A percentile compares a stretch with the other conserved stretches of the same genome.
Conservation (phyloP, 2,113 vertebrate species). For the Dipodomys ordii region DNA sequence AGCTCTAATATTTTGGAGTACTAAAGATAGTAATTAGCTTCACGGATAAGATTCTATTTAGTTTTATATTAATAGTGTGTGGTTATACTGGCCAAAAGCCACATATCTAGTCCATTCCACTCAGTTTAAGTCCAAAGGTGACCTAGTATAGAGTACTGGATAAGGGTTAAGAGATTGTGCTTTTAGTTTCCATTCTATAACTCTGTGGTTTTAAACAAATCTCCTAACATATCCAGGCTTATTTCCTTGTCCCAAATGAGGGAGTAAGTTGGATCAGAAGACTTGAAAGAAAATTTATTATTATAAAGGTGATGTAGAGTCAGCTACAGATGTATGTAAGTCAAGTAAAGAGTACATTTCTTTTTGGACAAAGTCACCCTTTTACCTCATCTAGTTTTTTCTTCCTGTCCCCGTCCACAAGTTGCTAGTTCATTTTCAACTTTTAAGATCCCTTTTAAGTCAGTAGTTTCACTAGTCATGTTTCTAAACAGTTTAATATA, state of each 20-base stretch:
- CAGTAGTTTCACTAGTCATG: neutral
- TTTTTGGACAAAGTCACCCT: too few relatives aligned
- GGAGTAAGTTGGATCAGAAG: slow-evolving; percentile 46
- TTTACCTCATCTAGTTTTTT: too few relatives aligned
- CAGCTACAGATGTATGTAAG: too few relatives aligned
- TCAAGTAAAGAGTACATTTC: too few relatives aligned
- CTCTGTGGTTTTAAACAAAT: slow-evolving; percentile 45
- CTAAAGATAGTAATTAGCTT: slow-evolving; percentile 42
- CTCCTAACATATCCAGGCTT: slow-evolving; percentile 34
- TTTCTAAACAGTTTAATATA: slow-evolving; percentile 35
- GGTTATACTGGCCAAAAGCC: slow-evolving; percentile 39
- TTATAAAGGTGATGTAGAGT: too few relatives aligned
- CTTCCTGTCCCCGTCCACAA: too few relatives aligned
- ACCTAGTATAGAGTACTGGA: slow-evolving; percentile 1
- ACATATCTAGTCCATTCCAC: slow-evolving; percentile 37
- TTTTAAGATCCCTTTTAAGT: slow-evolving; percentile 21
- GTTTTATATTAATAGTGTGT: neutral
- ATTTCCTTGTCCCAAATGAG: slow-evolving; percentile 66
- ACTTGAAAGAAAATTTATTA: too few relatives aligned
- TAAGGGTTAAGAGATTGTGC: slow-evolving; percentile 42
- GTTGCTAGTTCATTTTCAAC: too few relatives aligned
- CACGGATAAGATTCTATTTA: slow-evolving; percentile 44
- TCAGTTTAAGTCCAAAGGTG: slow-evolving; percentile 34
- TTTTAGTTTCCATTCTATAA: slow-evolving; percentile 29
- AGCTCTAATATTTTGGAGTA: slow-evolving; percentile 37